phyloP scores from a whole-genome alignment of 2,113 vertebrate species.

The Nansenia antarctica region DNA sequence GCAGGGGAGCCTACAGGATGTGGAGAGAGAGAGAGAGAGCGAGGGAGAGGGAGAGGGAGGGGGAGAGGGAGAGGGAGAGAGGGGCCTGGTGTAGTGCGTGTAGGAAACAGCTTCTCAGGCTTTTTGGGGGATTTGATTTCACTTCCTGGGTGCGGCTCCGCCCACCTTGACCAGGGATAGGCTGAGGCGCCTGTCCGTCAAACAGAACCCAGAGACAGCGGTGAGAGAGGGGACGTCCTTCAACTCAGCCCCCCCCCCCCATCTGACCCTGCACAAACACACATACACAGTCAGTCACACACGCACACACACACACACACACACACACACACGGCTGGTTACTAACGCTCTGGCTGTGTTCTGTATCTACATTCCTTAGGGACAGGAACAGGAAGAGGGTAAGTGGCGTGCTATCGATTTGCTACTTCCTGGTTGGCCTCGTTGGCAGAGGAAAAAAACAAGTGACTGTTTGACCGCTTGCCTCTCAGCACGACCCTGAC shows the following conservation, averaged over 20 bases:
- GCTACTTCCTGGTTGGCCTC: conserved; percentile 62
- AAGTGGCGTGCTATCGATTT: conserved; percentile 76
- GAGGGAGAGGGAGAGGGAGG: too few relatives aligned
- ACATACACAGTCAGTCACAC: background rate
- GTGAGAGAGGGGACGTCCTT: too few relatives aligned
- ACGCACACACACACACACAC: conserved; percentile 6
- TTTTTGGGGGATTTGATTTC: too few relatives aligned
- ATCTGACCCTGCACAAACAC: background rate
- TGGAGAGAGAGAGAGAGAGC: too few relatives aligned
- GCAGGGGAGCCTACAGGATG: too few relatives aligned
- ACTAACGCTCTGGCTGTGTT: conserved; percentile 39
- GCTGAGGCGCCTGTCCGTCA: too few relatives aligned
- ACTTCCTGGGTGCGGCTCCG: too few relatives aligned
- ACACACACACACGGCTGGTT: conserved; percentile 24
- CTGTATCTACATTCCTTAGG: conserved; percentile 47
- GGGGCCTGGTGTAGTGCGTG: too few relatives aligned
- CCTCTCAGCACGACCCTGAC: conserved; percentile 43
- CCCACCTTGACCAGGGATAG: too few relatives aligned
- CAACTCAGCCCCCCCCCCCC: conserved; percentile 53
- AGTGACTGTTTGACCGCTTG: conserved; percentile 59
- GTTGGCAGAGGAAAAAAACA: conserved; percentile 62
- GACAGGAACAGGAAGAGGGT: conserved; percentile 68
- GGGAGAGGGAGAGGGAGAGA: too few relatives aligned
- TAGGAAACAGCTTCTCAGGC: too few relatives aligned
- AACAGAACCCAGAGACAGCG: too few relatives aligned